Evolutionary conservation across 2,888 invertebrate genomes (phyloP).

Genomic region (Andrena praecox): DNA sequence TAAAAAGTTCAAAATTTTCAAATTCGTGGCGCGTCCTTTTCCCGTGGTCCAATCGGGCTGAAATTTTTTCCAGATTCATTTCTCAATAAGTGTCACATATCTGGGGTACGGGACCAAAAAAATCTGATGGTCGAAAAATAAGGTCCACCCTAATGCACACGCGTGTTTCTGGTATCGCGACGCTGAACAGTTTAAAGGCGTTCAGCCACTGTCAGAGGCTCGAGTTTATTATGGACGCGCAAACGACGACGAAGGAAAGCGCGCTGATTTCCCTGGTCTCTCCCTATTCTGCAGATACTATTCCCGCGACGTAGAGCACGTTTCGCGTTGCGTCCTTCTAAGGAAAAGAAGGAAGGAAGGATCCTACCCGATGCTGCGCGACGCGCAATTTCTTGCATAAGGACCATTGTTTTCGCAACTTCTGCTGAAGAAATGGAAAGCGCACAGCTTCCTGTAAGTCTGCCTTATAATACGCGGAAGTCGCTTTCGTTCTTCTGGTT

Average conservation of each 20-base stretch:
- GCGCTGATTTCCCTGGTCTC: neutral
- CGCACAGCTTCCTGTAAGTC: constrained; percentile 37
- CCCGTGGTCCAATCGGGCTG: too few relatives aligned
- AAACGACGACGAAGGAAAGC: neutral
- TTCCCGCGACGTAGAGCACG: neutral
- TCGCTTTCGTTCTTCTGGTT: constrained; percentile 19
- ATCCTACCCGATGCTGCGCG: constrained; percentile 20
- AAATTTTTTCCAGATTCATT: too few relatives aligned
- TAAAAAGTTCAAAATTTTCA: too few relatives aligned
- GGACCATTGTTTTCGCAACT: constrained; percentile 56
- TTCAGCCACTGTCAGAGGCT: neutral
- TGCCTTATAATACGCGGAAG: constrained; percentile 44
- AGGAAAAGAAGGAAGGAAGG: constrained; percentile 25
- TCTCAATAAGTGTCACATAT: too few relatives aligned
- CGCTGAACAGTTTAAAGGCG: neutral
- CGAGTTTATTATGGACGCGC: neutral
- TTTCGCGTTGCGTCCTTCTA: constrained; percentile 2
- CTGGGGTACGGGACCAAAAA: too few relatives aligned
- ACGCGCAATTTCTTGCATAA: constrained; percentile 55
- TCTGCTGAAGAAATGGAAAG: constrained; percentile 62
- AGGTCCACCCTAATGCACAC: too few relatives aligned
- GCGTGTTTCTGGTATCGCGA: neutral
- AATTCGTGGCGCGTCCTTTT: too few relatives aligned
- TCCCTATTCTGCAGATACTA: neutral
- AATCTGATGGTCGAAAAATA: too few relatives aligned